Evolutionary conservation across 2,888 invertebrate genomes (phyloP), one percentile per base, ranked within the genome.

Genomic region (Cremastinae sp.): DNA sequence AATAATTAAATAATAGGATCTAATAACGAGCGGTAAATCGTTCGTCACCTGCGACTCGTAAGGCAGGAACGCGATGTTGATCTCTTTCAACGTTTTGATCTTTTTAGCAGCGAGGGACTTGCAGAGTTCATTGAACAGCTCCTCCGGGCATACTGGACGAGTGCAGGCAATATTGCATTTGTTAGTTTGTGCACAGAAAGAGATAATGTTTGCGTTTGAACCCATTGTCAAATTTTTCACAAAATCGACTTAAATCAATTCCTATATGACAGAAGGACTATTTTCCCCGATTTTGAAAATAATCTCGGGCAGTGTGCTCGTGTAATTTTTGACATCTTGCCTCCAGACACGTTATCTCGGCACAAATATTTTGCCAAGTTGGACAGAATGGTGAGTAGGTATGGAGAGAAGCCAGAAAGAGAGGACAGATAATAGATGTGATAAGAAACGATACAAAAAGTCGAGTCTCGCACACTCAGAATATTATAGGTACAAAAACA

Each of bases 51-150:
- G 98, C 88, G 96, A 94, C 91, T 98, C 98, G 91, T 98, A 98
- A 80, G 98, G 98, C 90, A 98, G 94, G 93, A 98, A 98, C 90
- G 98, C 98, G 91, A 98, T 98, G 94, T 98, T 98, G 93, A 98
- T 97, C 92, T 98, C 98, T 94, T 98, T 98, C 90, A 98, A 93
- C 79, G 98, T 98, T 94, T 97, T 97, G 91, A 98, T 96, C 93
- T 96, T 96, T 92, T 95, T 95, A 90, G 96, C 97, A 83, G 96
- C 96, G 86, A 95, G 94, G 87, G 97, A 97, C 92, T 97, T 97
- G 94, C 97, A 97, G 90, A 98, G 92, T 92, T 97, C 97, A 93
- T 97, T 97, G 94, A 98, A 98, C 89, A 98, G 93, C 92, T 97
- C 97, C 93, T 98, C 98, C 83, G 97, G 97, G 91, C 98, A 98